Percentiles rank a stretch among this genome's conserved stretches.
phyloP scores from a whole-genome alignment of 2,797 vertebrate species.

The Rhinella marina region DNA sequence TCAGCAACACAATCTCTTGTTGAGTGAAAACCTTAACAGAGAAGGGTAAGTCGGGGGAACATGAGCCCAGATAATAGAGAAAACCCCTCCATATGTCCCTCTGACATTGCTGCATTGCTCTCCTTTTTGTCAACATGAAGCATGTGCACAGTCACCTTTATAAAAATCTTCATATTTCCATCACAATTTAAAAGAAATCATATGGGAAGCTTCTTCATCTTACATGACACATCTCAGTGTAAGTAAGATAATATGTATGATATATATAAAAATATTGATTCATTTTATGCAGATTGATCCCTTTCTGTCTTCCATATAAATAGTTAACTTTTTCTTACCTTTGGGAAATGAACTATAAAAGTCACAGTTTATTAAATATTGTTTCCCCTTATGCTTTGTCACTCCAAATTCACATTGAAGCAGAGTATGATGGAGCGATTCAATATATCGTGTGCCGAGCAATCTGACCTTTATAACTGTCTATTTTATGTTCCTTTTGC shows the following conservation, averaged over 20 bases:
- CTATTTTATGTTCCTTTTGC: slow-evolving; percentile 57
- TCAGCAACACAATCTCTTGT: too few relatives aligned
- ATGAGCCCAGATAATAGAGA: background rate
- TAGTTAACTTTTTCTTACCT: slow-evolving; percentile 62
- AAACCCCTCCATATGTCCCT: background rate
- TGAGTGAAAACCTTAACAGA: background rate
- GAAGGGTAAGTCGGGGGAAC: background rate
- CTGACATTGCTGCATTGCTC: background rate
- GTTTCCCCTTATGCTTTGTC: slow-evolving; percentile 66
- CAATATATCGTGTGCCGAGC: slow-evolving; percentile 69
- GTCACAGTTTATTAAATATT: slow-evolving; percentile 64
- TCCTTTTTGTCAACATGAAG: background rate
- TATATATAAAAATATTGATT: background rate
- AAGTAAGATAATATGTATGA: slow-evolving; percentile 31
- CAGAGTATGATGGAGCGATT: slow-evolving; percentile 73
- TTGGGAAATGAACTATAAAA: slow-evolving; percentile 66
- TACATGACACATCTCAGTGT: background rate
- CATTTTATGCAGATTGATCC: slow-evolving; percentile 45
- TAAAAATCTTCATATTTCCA: background rate
- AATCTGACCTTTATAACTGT: slow-evolving; percentile 66
- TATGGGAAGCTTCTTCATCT: background rate
- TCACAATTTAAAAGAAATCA: background rate
- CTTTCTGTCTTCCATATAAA: slow-evolving; percentile 55
- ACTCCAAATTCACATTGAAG: slow-evolving; percentile 70
- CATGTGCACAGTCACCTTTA: background rate